Conservation (phyloP, 2,797 vertebrate genomes). For the Okamejei kenojei region DNA sequence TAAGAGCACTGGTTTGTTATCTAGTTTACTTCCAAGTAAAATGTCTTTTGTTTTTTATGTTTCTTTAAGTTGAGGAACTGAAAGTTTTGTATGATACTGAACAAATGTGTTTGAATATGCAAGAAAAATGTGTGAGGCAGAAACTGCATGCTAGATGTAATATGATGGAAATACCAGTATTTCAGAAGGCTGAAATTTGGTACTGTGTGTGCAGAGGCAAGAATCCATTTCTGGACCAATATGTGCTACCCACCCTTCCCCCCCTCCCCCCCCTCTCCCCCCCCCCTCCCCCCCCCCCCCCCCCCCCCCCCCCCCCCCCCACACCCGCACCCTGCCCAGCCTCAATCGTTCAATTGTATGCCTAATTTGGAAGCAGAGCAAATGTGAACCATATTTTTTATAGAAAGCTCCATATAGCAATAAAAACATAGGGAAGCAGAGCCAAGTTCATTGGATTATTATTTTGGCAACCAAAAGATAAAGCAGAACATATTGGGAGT, state of each 20-base stretch:
- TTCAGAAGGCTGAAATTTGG: background rate
- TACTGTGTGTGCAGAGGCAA: background rate
- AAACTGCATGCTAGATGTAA: background rate
- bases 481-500: no score
- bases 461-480: no score
- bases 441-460: no score
- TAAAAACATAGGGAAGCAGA: no score
- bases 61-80: slow-evolving; percentile 9
- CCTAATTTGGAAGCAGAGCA: background rate
- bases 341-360: background rate
- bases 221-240: background rate
- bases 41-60: slow-evolving; percentile 8
- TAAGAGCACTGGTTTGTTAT: background rate
- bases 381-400: background rate
- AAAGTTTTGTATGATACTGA: background rate
- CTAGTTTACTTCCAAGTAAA: background rate
- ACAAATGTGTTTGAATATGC: background rate
- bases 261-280: no score
- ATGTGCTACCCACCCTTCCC: no score
- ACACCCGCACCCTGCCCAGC: no score
- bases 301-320: no score
- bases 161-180: background rate
- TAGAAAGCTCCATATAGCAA: no score
- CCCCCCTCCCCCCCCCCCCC: no score
- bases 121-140: background rate